These are phyloP conservation scores for Pristis pectinata DNA, from an alignment of 2,797 vertebrate species.

Conservation along the genomic window DNA sequence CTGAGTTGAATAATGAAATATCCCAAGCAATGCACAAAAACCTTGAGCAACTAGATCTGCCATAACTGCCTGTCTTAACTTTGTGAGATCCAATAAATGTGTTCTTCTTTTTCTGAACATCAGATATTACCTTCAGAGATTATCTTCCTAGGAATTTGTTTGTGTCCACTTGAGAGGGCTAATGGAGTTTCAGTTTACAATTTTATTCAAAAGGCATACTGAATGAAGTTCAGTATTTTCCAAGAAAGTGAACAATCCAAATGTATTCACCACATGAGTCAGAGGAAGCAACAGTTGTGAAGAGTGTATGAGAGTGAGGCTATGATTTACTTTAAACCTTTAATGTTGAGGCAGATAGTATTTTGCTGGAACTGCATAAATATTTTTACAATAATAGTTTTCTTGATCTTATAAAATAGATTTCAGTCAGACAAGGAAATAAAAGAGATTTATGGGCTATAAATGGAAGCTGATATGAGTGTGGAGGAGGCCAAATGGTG, in stretches of 20 bases:
- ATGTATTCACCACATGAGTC: neutral
- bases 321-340: neutral
- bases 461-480: neutral
- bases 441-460: conserved; percentile 27
- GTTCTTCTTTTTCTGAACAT: neutral
- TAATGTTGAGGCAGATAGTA: neutral
- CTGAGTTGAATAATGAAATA: neutral
- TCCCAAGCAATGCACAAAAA: neutral
- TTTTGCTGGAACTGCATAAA: conserved; percentile 27
- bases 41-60: neutral
- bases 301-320: neutral
- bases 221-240: neutral
- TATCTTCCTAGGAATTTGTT: no score
- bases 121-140: neutral
- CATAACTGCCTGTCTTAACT: neutral
- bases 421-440: neutral
- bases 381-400: conserved; percentile 7
- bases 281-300: neutral
- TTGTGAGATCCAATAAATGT: neutral
- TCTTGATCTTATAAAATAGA: neutral
- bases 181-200: neutral
- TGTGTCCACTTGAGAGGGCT: neutral
- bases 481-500: conserved; percentile 13
- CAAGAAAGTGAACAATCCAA: no score
- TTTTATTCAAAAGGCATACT: neutral